A percentile compares a stretch with the other conserved stretches of the same genome.
Evolutionary conservation across 2,888 invertebrate genomes (phyloP).

Genomic region (Ophraella communa): DNA sequence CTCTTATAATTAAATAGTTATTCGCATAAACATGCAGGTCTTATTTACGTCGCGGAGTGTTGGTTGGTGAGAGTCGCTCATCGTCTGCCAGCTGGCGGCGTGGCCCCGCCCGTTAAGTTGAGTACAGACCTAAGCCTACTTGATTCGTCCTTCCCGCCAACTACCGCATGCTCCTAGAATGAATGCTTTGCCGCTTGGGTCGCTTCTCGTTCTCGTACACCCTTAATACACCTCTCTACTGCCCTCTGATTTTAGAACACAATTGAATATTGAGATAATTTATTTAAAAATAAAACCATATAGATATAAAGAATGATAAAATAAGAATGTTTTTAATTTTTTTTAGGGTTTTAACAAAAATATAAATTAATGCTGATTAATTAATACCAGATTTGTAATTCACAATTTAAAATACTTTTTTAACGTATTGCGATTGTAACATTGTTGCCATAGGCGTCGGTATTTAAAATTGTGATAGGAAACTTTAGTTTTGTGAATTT

Average conservation of each 20-base stretch:
- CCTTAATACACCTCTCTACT: slow-evolving; percentile 19
- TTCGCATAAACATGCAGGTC: slow-evolving; percentile 47
- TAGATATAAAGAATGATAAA: too few relatives aligned
- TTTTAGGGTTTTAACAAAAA: too few relatives aligned
- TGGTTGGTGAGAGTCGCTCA: slow-evolving; percentile 58
- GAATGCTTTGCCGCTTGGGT: slow-evolving; percentile 31
- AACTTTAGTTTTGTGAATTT: neutral
- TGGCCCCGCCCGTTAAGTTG: slow-evolving; percentile 62
- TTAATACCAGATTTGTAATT: too few relatives aligned
- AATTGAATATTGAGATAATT: slow-evolving; percentile 16
- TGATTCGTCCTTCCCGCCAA: slow-evolving; percentile 54
- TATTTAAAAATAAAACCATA: too few relatives aligned
- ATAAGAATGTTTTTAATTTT: too few relatives aligned
- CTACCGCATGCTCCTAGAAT: slow-evolving; percentile 45
- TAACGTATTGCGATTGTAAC: neutral
- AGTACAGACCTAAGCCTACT: slow-evolving; percentile 54
- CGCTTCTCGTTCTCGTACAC: slow-evolving; percentile 25
- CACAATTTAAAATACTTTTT: too few relatives aligned
- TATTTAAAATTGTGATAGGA: neutral
- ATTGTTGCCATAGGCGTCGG: neutral
- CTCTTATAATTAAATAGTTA: slow-evolving; percentile 21
- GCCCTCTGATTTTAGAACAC: slow-evolving; percentile 12
- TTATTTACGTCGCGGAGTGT: slow-evolving; percentile 59
- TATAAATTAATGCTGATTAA: too few relatives aligned
- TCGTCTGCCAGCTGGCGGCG: slow-evolving; percentile 67